These are phyloP conservation scores for Pseudopipra pipra DNA, from an alignment of 2,113 vertebrate genomes.

Conservation along the genomic window DNA sequence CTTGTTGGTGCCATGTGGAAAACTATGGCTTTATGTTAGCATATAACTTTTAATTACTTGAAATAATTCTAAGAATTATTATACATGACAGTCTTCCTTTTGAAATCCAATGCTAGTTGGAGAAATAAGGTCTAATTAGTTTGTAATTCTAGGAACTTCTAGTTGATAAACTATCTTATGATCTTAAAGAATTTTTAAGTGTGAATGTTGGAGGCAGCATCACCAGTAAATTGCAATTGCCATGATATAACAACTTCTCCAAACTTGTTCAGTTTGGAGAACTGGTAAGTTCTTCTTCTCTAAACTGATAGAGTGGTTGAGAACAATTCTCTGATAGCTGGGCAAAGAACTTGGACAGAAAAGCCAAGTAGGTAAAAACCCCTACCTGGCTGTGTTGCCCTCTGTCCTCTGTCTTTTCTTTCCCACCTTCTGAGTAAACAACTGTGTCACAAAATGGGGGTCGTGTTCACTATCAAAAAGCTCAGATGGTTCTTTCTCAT, in stretches of 20 bases:
- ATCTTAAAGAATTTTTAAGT: background rate
- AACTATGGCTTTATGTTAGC: background rate
- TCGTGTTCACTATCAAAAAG: background rate
- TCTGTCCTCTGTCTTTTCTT: background rate
- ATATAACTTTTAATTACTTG: background rate
- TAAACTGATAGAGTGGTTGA: background rate
- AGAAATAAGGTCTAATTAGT: background rate
- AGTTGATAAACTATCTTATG: background rate
- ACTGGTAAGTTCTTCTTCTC: background rate
- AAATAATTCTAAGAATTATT: background rate
- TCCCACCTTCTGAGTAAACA: background rate
- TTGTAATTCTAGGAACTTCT: background rate
- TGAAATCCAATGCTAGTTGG: background rate
- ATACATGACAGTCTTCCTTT: background rate
- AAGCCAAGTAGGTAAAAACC: background rate
- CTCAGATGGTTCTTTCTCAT: background rate
- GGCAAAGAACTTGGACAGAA: background rate
- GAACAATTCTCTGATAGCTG: background rate
- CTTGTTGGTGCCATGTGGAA: background rate
- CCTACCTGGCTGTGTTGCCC: background rate
- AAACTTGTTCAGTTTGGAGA: background rate
- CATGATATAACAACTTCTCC: background rate
- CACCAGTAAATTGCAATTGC: background rate
- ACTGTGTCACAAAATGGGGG: background rate
- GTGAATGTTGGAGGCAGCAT: background rate